These are phyloP conservation scores for Hermatobates lingyangjiaoensis DNA, from an alignment of 1,140 invertebrate species.

Conservation along the genomic window DNA sequence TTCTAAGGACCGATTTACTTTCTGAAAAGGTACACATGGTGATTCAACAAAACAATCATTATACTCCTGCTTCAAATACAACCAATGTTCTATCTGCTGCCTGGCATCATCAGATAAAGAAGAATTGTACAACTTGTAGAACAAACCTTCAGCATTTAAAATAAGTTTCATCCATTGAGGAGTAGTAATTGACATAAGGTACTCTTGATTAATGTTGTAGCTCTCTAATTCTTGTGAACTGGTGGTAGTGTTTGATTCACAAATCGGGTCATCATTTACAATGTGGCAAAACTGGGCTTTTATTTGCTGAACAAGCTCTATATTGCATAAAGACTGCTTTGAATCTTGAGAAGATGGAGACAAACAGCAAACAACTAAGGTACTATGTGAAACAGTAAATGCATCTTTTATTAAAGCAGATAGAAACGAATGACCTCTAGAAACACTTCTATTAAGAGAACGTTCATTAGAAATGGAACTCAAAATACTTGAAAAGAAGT, in stretches of 20 bases:
- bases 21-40: constrained; percentile 25
- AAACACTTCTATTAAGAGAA: background rate
- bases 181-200: constrained; percentile 50
- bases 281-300: too few relatives aligned
- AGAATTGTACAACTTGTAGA: constrained; percentile 43
- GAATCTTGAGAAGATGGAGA: background rate
- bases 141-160: constrained; percentile 61
- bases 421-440: background rate
- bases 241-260: background rate
- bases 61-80: constrained; percentile 65
- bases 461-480: background rate
- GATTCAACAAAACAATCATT: constrained; percentile 52
- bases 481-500: background rate
- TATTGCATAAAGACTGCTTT: background rate
- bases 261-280: too few relatives aligned
- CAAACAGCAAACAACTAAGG: background rate
- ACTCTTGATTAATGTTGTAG: constrained; percentile 2
- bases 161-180: constrained; percentile 63
- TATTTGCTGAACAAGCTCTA: background rate
- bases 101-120: constrained; percentile 41
- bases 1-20: constrained; percentile 34
- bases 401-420: background rate
- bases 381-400: background rate
- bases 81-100: constrained; percentile 66
- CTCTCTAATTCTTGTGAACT: constrained; percentile 2